Evolutionary conservation across 2,113 vertebrate genomes (phyloP).

Genomic region (Chitala chitala): DNA sequence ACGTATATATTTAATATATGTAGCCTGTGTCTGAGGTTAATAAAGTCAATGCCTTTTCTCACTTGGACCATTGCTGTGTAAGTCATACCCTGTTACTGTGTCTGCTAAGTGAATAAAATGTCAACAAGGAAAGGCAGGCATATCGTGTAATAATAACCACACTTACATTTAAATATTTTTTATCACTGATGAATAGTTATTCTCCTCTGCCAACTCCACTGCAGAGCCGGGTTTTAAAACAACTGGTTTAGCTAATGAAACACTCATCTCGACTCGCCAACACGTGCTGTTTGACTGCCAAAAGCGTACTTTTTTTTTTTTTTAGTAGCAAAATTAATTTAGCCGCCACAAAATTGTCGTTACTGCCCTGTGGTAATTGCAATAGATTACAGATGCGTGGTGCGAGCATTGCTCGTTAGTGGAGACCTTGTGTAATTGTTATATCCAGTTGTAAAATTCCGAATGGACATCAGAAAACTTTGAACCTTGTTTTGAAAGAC

Average conservation of each 20-base stretch:
- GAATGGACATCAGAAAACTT: conserved; percentile 62
- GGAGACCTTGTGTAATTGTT: conserved; percentile 65
- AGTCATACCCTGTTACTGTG: too few species aligned
- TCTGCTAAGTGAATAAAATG: background rate
- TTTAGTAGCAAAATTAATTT: conserved; percentile 63
- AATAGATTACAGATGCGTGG: conserved; percentile 65
- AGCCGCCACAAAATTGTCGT: conserved; percentile 54
- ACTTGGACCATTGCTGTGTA: too few species aligned
- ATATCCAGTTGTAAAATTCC: conserved; percentile 69
- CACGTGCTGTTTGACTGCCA: conserved; percentile 36
- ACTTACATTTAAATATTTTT: conserved; percentile 42
- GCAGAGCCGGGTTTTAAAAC: conserved; percentile 42
- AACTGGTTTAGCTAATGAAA: conserved; percentile 58
- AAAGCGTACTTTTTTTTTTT: conserved; percentile 39
- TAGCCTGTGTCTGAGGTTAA: too few species aligned
- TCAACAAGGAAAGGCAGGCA: background rate
- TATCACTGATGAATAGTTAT: conserved; percentile 40
- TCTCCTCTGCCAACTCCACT: conserved; percentile 43
- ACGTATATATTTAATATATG: too few species aligned
- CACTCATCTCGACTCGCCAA: conserved; percentile 49
- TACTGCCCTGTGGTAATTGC: conserved; percentile 55
- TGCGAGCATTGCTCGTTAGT: conserved; percentile 55
- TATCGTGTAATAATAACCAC: conserved; percentile 13
- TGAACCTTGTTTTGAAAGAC: conserved; percentile 53
- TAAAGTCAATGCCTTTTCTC: too few species aligned